Base-by-base conservation (phyloP, 2,797 vertebrate genomes). In the Percopsis omiscomaycus region DNA sequence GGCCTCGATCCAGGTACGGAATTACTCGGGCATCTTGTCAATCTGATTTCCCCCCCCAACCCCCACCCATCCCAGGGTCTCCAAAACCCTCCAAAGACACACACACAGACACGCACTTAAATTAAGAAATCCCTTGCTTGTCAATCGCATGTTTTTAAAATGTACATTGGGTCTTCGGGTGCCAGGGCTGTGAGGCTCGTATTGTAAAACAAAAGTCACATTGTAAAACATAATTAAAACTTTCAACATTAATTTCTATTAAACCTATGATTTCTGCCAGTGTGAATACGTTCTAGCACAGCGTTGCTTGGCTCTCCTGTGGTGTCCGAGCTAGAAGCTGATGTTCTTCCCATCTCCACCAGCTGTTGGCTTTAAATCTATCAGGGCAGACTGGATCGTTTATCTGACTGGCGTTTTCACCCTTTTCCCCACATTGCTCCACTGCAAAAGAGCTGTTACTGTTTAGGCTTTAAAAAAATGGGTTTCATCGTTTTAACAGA, bases 301-400 rank as follows among this genome's bases (percentile, higher is more conserved):
- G 69, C n/a, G 51, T 71, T 61, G 77, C 66, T 81, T 79, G 84
- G 86, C 80, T 82, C 76, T 65, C 71, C 72, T 69, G 78, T 5
- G 80, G 77, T 84, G 56, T 75, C 11, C 8, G 68, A 84, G 73
- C 70, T 72, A 68, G 64, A 80, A 83, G 75, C 74, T 68, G 79
- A 81, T 84, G 80, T 84, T 83, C 76, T 79, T 71, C 75, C 52
- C 77, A 57, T 72, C 69, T 83, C 62, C 76, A 77, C 82, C 86
- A 90, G 88, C 88, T 90, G 88, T 82, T 88, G 87, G 87, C 83
- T 88, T 89, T 87, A 70, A 87, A 83, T 88, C 79, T 75, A 78
- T 79, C 77, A 79, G 60, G 75, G 66, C 60, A 45, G 77, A 75
- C 74, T 75, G 80, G 70, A 82, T 81, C 68, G 73, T 84, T 89